Percentiles rank a stretch among this genome's conserved stretches.
These are phyloP conservation scores for Alfaro cultratus DNA, from an alignment of 2,797 vertebrate species.

Conservation along the genomic window DNA sequence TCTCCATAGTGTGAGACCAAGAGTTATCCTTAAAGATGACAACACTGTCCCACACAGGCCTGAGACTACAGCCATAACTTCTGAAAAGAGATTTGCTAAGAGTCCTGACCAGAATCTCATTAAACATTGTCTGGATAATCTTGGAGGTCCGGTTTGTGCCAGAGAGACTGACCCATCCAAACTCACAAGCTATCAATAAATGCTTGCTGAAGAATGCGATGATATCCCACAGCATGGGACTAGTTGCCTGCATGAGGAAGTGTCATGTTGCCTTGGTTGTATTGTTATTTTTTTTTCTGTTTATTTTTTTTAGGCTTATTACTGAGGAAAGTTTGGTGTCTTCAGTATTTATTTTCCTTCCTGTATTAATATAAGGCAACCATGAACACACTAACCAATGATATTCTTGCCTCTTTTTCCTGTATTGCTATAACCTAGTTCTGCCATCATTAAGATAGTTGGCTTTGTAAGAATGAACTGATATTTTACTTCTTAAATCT, in stretches of 20 bases:
- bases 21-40: neutral
- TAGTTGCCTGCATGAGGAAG: neutral
- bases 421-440: neutral
- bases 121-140: neutral
- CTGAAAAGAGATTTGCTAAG: neutral
- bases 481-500: neutral
- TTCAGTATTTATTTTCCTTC: neutral
- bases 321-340: neutral
- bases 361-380: neutral
- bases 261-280: neutral
- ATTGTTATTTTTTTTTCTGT: neutral
- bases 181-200: neutral
- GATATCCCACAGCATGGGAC: neutral
- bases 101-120: neutral
- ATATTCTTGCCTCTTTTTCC: neutral
- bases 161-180: neutral
- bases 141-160: neutral
- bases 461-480: neutral
- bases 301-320: neutral
- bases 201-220: neutral
- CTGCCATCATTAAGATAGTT: no score
- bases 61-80: neutral
- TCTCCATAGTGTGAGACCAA: neutral
- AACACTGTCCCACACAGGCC: neutral
- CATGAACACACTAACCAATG: neutral